A percentile compares a stretch with the other conserved stretches of the same genome.
Conservation (phyloP, 2,888 invertebrate genomes). For the Drosophila borealis region DNA sequence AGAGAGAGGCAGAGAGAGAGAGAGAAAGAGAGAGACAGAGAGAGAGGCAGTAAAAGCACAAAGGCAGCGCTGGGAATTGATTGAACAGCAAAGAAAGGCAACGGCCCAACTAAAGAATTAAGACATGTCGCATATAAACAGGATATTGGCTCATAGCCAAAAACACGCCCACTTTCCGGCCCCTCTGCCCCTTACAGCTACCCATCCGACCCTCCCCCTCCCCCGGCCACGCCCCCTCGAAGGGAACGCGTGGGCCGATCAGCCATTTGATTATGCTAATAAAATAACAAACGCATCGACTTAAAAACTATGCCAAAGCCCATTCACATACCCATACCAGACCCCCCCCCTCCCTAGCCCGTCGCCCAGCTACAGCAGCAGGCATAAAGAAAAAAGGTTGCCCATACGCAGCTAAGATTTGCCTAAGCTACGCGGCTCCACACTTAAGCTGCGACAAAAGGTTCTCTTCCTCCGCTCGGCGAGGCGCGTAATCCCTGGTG, state of each 20-base stretch:
- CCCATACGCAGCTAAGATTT: too few relatives aligned
- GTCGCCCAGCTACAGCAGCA: too few relatives aligned
- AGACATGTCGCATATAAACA: constrained; percentile 33
- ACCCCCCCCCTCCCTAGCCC: background rate
- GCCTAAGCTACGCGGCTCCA: constrained; percentile 1
- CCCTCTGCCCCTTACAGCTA: too few relatives aligned
- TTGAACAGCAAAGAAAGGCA: constrained; percentile 68
- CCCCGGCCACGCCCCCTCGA: background rate
- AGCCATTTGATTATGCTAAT: constrained; percentile 76
- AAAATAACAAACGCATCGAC: constrained; percentile 77
- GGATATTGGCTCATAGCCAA: constrained; percentile 7
- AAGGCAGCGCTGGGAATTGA: constrained; percentile 74
- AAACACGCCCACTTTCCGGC: too few relatives aligned
- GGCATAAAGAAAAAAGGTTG: constrained; percentile 2
- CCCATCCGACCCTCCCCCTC: background rate
- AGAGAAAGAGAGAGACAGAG: background rate
- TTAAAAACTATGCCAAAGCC: constrained; percentile 69
- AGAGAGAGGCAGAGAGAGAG: background rate
- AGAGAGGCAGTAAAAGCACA: constrained; percentile 63
- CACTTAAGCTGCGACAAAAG: constrained; percentile 9
- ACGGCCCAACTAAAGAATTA: constrained; percentile 63
- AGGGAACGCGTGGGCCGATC: constrained; percentile 28
- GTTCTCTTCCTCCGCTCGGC: background rate
- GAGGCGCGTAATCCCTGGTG: background rate
- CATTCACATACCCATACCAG: constrained; percentile 68